These are phyloP conservation scores for Lepus timidus DNA, from an alignment of 2,113 vertebrate species.

Conservation along the genomic window DNA sequence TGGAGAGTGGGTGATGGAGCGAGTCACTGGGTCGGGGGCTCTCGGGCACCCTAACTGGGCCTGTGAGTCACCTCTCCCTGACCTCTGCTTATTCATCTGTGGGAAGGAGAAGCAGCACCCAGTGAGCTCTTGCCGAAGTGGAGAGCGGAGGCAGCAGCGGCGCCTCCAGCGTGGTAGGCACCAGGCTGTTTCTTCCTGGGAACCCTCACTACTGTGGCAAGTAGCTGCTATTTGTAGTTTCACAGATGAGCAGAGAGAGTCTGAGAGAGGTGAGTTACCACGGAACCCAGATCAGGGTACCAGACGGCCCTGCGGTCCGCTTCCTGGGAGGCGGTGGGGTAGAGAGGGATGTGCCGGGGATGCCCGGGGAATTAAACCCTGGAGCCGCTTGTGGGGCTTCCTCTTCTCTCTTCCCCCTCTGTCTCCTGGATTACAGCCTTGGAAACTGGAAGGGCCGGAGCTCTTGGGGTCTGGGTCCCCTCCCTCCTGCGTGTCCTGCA, in stretches of 20 bases:
- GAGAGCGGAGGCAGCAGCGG: not conserved
- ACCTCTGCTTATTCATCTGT: constrained; percentile 28
- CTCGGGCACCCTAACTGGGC: not conserved
- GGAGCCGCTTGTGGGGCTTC: not conserved
- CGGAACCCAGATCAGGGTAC: not conserved
- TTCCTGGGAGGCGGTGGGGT: not conserved
- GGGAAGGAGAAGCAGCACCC: constrained; percentile 46
- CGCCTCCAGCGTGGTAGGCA: not conserved
- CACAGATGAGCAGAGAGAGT: constrained; percentile 25
- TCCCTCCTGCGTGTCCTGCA: too few species aligned
- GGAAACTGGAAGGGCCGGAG: not conserved
- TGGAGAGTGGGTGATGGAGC: constrained; percentile 13
- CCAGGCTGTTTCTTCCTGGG: not conserved
- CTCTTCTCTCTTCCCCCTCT: not conserved
- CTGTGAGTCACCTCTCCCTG: constrained; percentile 9
- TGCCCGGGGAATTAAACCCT: not conserved
- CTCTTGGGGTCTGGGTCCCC: not conserved
- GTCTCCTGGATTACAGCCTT: not conserved
- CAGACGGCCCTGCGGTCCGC: not conserved
- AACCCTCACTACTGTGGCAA: not conserved
- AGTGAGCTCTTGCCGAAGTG: not conserved
- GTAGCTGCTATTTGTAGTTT: not conserved
- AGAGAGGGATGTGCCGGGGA: not conserved
- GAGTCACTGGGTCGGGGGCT: not conserved
- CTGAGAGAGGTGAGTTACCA: constrained; percentile 10